Evolutionary conservation across 2,797 vertebrate genomes (phyloP).

Genomic region (Xerus rutilus): DNA sequence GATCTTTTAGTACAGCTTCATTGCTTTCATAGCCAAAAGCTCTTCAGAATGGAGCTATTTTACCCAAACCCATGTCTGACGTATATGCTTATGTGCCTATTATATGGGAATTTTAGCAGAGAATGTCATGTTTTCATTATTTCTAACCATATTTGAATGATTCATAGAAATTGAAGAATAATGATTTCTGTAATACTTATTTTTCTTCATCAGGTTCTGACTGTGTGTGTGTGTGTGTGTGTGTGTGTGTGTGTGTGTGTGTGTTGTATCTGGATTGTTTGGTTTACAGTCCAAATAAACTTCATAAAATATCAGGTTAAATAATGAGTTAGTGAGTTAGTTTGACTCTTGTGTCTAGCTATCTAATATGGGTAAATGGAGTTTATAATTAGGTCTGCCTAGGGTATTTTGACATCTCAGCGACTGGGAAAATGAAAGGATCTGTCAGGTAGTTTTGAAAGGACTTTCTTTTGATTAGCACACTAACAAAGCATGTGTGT

Average conservation of each 20-base stretch:
- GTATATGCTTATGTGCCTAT: slow-evolving; percentile 48
- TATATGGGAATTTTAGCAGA: slow-evolving; percentile 54
- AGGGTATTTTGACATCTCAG: neutral
- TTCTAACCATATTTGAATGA: slow-evolving; percentile 62
- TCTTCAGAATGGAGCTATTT: slow-evolving; percentile 67
- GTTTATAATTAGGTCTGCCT: neutral
- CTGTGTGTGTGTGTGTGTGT: too few relatives aligned
- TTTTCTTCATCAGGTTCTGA: slow-evolving; percentile 31
- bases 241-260: too few relatives aligned
- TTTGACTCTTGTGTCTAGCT: neutral
- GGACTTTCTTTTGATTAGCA: neutral
- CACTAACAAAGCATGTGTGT: neutral
- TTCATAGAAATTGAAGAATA: slow-evolving; percentile 28
- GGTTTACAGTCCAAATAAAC: slow-evolving; percentile 14
- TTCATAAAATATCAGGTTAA: slow-evolving; percentile 32
- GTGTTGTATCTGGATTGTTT: neutral
- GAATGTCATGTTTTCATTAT: slow-evolving; percentile 62
- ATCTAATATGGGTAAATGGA: neutral
- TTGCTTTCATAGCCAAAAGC: slow-evolving; percentile 70
- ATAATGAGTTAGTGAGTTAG: neutral
- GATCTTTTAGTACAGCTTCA: slow-evolving; percentile 72
- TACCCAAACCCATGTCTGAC: slow-evolving; percentile 61
- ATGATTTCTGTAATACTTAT: slow-evolving; percentile 39
- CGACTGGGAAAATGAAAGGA: neutral
- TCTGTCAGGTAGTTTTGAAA: neutral